Base-by-base conservation (phyloP, 2,888 invertebrate species). In the Catocala fraxini region DNA sequence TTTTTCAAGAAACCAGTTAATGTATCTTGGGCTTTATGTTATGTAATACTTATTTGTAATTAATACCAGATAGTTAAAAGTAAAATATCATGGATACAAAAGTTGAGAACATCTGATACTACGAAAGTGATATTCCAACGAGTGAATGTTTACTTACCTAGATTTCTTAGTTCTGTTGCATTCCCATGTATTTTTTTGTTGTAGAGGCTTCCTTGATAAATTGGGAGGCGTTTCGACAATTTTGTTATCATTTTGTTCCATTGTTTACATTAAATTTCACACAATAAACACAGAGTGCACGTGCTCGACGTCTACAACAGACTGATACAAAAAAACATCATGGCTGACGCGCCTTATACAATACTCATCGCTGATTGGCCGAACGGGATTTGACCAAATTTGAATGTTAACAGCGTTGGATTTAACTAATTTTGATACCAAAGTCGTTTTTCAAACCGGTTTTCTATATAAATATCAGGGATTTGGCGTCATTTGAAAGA, bases 171-270 rank as follows among this genome's bases (percentile, higher is more conserved):
- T 34, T 33, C 33, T 51, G 25, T 53, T 53, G 53, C 53, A 53
- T 53, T 53, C 33, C 53, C 53, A 53, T 53, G 53, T 6, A 11
- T 15, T 39, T 53, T 53, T 53, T 53, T 53, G 53, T 15, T 53
- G 53, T 43, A 53, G 42, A 53, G 53, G 45, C 45, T 53, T 53
- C 12, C 53, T 53, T 41, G 43, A 53, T 42, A 53, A 43, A 42
- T 53, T 53, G 15, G 53, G 53, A 53, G 53, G 53, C 42, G 53
- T 53, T 53, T 53, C 45, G 25, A 42, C 53, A 33, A 53, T 53
- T 53, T 53, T 42, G 25, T 11, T 53, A 42, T 13, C 15, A 43
- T 53, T 53, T 42, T 53, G 15, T 42, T 53, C 53, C 53, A 53
- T 45, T 53, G 15, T 53, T 53, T 53, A 53, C 5, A 43, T 43